These are phyloP conservation scores for Amphipoea oculea DNA, from an alignment of 2,888 invertebrate genomes.

Conservation along the genomic window DNA sequence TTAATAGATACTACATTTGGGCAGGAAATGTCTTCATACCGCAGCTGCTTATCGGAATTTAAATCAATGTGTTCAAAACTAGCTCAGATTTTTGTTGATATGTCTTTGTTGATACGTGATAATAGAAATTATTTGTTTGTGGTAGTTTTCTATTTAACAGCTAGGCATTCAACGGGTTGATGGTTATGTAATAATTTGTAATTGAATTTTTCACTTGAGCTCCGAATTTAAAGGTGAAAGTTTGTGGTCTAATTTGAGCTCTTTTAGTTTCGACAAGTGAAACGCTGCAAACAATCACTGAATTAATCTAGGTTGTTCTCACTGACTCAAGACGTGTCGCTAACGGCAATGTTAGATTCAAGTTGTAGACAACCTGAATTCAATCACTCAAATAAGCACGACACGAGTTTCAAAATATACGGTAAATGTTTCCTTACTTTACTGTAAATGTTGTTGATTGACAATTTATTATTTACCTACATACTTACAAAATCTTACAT, in stretches of 20 bases:
- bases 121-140: slow-evolving; percentile 42
- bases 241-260: slow-evolving; percentile 26
- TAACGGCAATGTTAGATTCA: background rate
- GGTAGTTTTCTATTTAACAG: slow-evolving; percentile 47
- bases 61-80: slow-evolving; percentile 65
- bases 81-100: slow-evolving; percentile 54
- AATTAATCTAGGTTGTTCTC: slow-evolving; percentile 26
- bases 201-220: slow-evolving; percentile 21
- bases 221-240: slow-evolving; percentile 48
- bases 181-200: slow-evolving; percentile 27
- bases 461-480: slow-evolving; percentile 13
- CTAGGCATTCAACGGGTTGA: slow-evolving; percentile 11
- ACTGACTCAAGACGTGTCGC: background rate
- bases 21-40: slow-evolving; percentile 79
- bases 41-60: slow-evolving; percentile 69
- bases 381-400: slow-evolving; percentile 7
- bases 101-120: slow-evolving; percentile 48
- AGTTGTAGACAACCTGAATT: background rate
- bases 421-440: background rate
- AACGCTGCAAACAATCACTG: slow-evolving; percentile 30
- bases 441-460: background rate
- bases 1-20: slow-evolving; percentile 70
- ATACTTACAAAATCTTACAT: slow-evolving; percentile 3
- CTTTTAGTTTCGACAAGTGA: slow-evolving; percentile 14
- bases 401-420: background rate